Conservation (phyloP, 2,113 vertebrate species). For the Pygoscelis antarcticus region DNA sequence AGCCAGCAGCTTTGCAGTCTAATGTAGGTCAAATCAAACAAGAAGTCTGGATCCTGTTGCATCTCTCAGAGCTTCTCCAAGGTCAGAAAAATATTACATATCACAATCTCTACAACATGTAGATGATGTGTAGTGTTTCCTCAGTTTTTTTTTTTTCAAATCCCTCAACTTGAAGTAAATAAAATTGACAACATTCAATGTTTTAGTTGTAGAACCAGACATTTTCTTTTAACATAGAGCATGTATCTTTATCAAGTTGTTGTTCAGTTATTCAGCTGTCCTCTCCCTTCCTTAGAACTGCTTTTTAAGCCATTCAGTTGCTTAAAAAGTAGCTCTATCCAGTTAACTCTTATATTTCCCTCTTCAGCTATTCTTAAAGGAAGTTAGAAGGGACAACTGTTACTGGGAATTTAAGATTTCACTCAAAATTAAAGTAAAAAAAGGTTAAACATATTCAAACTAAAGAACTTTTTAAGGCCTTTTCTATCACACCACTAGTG, state of each 20-base stretch:
- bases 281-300: not conserved
- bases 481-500: not conserved
- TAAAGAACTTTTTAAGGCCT: not conserved
- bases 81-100: not conserved
- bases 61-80: not conserved
- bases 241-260: not conserved
- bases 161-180: not conserved
- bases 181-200: not conserved
- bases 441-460: not conserved
- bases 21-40: not conserved
- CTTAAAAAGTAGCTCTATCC: not conserved
- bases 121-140: not conserved
- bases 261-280: not conserved
- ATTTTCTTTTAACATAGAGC: not conserved
- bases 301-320: not conserved
- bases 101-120: fast-evolving
- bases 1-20: not conserved
- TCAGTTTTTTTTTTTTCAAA: not conserved
- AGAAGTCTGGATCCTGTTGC: not conserved
- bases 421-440: not conserved
- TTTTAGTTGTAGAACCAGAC: not conserved
- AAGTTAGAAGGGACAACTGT: not conserved
- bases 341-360: not conserved
- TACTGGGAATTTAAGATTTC: not conserved
- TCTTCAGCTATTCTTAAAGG: not conserved